Percentiles rank a stretch among this genome's conserved stretches.
Conservation (phyloP, 1,140 invertebrate species). For the Colletes latitarsis region DNA sequence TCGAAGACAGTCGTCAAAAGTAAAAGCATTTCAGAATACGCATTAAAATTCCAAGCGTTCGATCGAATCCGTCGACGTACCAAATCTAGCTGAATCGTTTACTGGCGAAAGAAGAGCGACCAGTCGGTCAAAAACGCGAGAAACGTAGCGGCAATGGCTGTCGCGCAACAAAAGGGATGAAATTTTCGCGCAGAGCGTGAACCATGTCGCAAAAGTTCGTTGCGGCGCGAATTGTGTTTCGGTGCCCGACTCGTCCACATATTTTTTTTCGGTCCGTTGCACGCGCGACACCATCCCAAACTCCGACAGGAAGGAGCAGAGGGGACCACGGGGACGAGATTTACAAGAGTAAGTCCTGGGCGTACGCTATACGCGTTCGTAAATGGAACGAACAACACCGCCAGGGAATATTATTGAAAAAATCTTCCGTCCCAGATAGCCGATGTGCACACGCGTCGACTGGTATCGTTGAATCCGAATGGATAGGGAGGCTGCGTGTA, state of each 20-base stretch:
- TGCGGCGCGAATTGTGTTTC: constrained; percentile 6
- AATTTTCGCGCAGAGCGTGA: constrained; percentile 26
- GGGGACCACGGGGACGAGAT: background rate
- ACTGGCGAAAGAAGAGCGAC: background rate
- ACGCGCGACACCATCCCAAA: background rate
- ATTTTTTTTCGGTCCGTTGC: constrained; percentile 27
- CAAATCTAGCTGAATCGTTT: background rate
- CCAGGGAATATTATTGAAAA: constrained; percentile 42
- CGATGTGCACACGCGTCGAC: constrained; percentile 27
- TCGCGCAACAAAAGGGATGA: background rate
- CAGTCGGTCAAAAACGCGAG: background rate
- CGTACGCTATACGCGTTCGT: constrained; percentile 28
- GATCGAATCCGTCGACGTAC: background rate
- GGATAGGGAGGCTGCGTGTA: background rate
- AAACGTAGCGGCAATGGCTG: background rate
- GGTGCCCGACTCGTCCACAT: background rate
- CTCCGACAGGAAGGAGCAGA: background rate
- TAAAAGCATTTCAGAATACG: background rate
- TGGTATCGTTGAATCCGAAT: constrained; percentile 12
- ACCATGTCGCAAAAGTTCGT: constrained; percentile 20
- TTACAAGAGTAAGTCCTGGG: constrained; percentile 19
- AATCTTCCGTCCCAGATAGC: constrained; percentile 30
- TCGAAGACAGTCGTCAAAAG: background rate
- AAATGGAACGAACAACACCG: constrained; percentile 37
- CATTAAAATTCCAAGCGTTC: background rate